phyloP scores from a whole-genome alignment of 2,888 invertebrate genomes.

The Hartigia nigra region DNA sequence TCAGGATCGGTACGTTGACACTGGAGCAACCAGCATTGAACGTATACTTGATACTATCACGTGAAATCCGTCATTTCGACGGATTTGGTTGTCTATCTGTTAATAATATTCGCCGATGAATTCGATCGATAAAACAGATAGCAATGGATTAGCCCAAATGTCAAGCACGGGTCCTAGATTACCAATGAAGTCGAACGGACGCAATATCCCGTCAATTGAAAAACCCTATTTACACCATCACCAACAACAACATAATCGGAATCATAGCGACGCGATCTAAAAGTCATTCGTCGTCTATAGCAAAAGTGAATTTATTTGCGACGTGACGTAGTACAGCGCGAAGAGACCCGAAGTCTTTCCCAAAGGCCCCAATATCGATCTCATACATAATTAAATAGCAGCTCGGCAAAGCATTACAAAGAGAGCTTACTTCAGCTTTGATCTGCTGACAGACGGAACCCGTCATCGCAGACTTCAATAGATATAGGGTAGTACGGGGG shows the following conservation, averaged over 20 bases:
- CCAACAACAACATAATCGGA: neutral
- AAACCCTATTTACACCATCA: too few relatives aligned
- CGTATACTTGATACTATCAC: too few relatives aligned
- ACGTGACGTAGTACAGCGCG: slow-evolving; percentile 9
- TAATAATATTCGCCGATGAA: neutral
- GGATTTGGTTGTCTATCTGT: too few relatives aligned
- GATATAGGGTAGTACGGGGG: slow-evolving; percentile 25
- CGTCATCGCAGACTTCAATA: slow-evolving; percentile 65
- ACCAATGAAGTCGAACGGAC: neutral
- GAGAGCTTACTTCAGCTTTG: slow-evolving; percentile 64
- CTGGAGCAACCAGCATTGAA: too few relatives aligned
- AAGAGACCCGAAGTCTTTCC: slow-evolving; percentile 39
- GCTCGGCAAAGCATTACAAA: slow-evolving; percentile 63
- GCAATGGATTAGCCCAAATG: neutral
- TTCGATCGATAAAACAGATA: neutral
- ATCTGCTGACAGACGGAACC: slow-evolving; percentile 65
- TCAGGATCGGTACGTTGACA: too few relatives aligned
- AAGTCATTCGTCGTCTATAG: neutral
- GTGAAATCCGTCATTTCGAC: too few relatives aligned
- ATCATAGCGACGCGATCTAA: neutral
- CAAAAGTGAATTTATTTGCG: slow-evolving; percentile 13
- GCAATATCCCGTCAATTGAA: too few relatives aligned
- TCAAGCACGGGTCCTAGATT: neutral
- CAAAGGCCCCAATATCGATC: slow-evolving; percentile 65
- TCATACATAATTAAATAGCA: slow-evolving; percentile 66